Conservation (phyloP, 2,888 invertebrate genomes). For the Caenorhabditis sp. region DNA sequence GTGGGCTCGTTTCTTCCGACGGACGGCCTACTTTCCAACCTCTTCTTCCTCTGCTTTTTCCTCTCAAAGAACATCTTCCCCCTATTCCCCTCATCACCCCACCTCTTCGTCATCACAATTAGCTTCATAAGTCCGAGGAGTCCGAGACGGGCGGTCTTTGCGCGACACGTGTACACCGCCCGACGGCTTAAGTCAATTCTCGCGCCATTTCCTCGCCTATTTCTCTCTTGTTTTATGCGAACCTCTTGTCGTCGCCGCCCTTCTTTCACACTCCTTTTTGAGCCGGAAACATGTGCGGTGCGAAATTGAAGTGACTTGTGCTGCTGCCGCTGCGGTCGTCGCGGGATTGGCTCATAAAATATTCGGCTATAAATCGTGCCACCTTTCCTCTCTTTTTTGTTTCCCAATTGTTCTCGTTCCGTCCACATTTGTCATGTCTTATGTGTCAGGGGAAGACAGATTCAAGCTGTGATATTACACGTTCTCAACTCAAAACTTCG, state of each 20-base stretch:
- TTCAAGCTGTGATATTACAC: no score
- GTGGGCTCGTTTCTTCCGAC: no score
- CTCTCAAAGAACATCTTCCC: slow-evolving; percentile 12
- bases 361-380: slow-evolving; percentile 49
- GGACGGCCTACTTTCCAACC: not conserved
- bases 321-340: no score
- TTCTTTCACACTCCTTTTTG: no score
- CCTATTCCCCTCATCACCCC: no score
- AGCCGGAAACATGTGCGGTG: slow-evolving; percentile 19
- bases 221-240: slow-evolving; percentile 26
- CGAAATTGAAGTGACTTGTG: slow-evolving; percentile 57
- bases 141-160: not conserved
- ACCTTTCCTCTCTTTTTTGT: slow-evolving; percentile 31
- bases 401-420: not conserved
- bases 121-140: slow-evolving; percentile 22
- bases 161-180: slow-evolving; percentile 3
- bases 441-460: not conserved
- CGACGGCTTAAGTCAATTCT: slow-evolving; percentile 40
- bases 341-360: slow-evolving; percentile 57
- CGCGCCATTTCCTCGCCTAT: not conserved
- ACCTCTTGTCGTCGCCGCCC: no score
- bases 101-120: slow-evolving; percentile 12
- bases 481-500: no score
- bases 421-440: not conserved
- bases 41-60: no score